Base-by-base conservation (phyloP, 2,888 invertebrate species). In the Norana najaformis region DNA sequence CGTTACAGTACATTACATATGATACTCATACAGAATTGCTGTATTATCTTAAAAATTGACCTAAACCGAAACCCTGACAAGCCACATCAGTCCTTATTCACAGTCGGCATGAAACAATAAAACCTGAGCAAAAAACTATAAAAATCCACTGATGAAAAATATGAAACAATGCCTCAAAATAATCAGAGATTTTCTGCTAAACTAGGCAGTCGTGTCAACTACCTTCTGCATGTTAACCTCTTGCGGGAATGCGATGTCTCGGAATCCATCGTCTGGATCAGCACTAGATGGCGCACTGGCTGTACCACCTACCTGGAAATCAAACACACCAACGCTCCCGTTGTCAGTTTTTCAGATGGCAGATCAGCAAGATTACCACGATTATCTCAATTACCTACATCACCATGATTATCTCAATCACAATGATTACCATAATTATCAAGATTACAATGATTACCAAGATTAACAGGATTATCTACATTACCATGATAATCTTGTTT, bases 211-310 rank as follows among this genome's bases (percentile, higher is more conserved):
- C 23, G 47, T 69, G 69, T 30, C 13, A 89, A 14, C 35, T 93
- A 96, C 96, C 95, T 96, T 96, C 93, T 96, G 96, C 93, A 96
- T 94, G 91, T 95, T 94, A 88, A 95, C 95, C 41, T 96, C 95
- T 92, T 95, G 95, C n/a, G 95, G 95, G 93, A 95, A 96, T 90
- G 95, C 95, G 93, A 96, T 94, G 93, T 96, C 95, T 91, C 95
- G 94, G 92, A 95, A 96, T 91, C 96, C 96, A 90, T 93, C 92
- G 90, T 95, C 95, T 90, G 96, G 96, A 92, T 96, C 96, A 92
- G 95, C 95, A 89, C 96, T 95, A 23, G 85, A 85, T 36, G 85
- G 85, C 18, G 14, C 36, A 16, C 85, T 85, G 37, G 37, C 8
- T 6, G 20, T 16, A 37, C 85, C 85, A 85, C 37, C 35, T 23